Base-by-base conservation (phyloP, 2,113 vertebrate species). In the Sphaerodactylus townsendi region DNA sequence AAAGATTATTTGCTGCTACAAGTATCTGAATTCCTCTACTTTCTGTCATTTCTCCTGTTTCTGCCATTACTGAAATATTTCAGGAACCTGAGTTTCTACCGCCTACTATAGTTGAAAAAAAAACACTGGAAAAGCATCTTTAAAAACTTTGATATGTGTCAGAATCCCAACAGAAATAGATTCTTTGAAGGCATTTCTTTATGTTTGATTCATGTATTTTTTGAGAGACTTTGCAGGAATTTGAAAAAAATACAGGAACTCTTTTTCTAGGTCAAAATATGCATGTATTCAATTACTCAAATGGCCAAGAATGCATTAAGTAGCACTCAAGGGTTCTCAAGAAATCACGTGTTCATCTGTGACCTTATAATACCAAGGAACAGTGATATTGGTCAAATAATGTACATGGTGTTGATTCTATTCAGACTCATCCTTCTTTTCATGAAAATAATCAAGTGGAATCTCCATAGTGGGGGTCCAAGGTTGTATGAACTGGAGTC, bases 271-370 rank as follows among this genome's bases (percentile, higher is more conserved):
- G 46, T 85, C 69, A 46, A 75, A 23, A n/a, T 84, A 84, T 35
- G 73, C 83, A 23, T n/a, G 70, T 69, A 50, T 72, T 65, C 2
- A 70, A 62, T 30, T 85, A 81, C 28, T 85, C 1, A 65, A 48
- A 70, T 84, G 86, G 72, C 87, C 71, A 81, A 83, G 37, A 88
- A 87, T 87, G 21, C 50, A 83, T 79, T 81, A 71, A 68, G 10
- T 82, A 65, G 53, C 48, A 82, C 76, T 79, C 74, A 70, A 62
- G 89, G 7, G 79, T 17, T 25, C 68, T 71, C 83, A 92, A 90
- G 25, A n/a, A 48, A 64, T 44, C 23, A 77, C 2, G 74, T 33
- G 13, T 65, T 79, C 6, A 41, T 23, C 65, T 66, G 75, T 25
- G 33, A 44, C 83, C 81, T 68, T 80, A 65, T 13, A 81, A 65